Conservation (phyloP, 2,888 invertebrate genomes). For the Cryptophagus acutangulus region DNA sequence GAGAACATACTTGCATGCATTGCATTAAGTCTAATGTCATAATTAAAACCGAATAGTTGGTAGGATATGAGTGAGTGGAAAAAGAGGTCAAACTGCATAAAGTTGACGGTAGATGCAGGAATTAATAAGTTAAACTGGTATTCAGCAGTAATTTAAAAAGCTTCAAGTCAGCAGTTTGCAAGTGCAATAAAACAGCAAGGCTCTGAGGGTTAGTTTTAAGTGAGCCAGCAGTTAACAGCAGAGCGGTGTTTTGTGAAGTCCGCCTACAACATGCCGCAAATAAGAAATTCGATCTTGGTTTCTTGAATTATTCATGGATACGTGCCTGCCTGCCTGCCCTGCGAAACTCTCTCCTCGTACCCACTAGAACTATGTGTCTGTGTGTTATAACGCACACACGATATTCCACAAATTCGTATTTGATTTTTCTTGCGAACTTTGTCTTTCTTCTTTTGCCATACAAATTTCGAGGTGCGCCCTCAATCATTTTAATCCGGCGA, state of each 20-base stretch:
- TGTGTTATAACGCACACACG: background rate
- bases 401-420: background rate
- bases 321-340: no score
- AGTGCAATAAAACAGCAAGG: conserved; percentile 3
- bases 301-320: conserved; percentile 8
- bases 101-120: no score
- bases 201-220: conserved; percentile 5
- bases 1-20: no score
- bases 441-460: no score
- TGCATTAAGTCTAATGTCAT: no score
- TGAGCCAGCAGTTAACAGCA: conserved; percentile 6
- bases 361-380: background rate
- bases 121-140: conserved; percentile 4
- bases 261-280: conserved; percentile 7
- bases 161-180: conserved; percentile 1
- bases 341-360: background rate
- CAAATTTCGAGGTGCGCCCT: no score
- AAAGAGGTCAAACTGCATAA: no score
- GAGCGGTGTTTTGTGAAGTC: conserved; percentile 5
- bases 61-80: no score
- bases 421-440: no score
- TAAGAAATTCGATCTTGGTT: conserved; percentile 8
- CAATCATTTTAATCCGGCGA: no score
- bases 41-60: no score
- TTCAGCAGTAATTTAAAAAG: conserved; percentile 1